Percentiles rank a stretch among this genome's conserved stretches.
Evolutionary conservation across 2,113 vertebrate genomes (phyloP).

Genomic region (Pithys albifrons): DNA sequence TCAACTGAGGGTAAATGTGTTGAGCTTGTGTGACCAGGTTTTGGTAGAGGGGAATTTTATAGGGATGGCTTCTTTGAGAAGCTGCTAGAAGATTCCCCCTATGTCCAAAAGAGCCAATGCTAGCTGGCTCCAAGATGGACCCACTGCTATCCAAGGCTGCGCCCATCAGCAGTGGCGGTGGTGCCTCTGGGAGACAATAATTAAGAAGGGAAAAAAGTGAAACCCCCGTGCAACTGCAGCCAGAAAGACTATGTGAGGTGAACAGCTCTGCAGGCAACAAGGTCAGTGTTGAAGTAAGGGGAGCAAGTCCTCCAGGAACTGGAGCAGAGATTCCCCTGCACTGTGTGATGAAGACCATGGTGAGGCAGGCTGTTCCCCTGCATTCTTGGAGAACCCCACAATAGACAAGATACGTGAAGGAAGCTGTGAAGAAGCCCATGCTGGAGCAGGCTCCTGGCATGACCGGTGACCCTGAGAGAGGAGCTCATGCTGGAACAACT

Average conservation of each 20-base stretch:
- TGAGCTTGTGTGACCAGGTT: neutral
- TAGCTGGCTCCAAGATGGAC: neutral
- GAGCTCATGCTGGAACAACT: rapidly evolving
- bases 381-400: neutral
- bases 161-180: neutral
- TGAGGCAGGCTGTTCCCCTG: neutral
- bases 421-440: neutral
- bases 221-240: neutral
- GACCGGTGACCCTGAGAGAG: neutral
- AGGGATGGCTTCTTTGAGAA: neutral
- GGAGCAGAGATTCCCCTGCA: neutral
- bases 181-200: neutral
- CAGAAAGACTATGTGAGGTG: neutral
- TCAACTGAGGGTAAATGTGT: neutral
- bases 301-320: neutral
- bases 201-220: neutral
- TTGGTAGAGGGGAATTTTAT: neutral
- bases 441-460: neutral
- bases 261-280: neutral
- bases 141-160: rapidly evolving
- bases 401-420: neutral
- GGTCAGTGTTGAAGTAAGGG: neutral
- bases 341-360: rapidly evolving
- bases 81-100: neutral
- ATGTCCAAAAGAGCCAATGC: neutral